Evolutionary conservation across 1,140 invertebrate genomes (phyloP).

Genomic region (Aphelinus certus): DNA sequence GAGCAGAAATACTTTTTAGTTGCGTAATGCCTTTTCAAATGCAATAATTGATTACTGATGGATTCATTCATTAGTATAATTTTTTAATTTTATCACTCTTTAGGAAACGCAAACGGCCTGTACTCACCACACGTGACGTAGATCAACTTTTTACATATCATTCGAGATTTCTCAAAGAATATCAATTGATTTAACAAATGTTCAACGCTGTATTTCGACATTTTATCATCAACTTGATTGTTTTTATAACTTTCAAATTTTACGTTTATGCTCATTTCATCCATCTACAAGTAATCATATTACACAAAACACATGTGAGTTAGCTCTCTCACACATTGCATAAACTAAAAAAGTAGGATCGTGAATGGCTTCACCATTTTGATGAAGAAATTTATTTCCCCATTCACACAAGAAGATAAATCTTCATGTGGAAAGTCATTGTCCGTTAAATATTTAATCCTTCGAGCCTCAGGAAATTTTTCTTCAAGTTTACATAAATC

Average conservation of each 20-base stretch:
- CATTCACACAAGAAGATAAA: conserved; percentile 37
- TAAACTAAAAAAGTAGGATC: too few relatives aligned
- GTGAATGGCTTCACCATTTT: conserved; percentile 37
- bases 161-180: conserved; percentile 35
- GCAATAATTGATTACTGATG: neutral
- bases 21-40: conserved; percentile 40
- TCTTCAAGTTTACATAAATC: conserved; percentile 26
- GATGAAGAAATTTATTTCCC: conserved; percentile 47
- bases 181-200: conserved; percentile 40
- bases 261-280: conserved; percentile 34
- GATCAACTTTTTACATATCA: conserved; percentile 45
- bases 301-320: too few relatives aligned
- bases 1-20: conserved; percentile 44
- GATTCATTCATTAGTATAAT: too few relatives aligned
- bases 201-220: conserved; percentile 45
- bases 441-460: neutral
- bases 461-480: neutral
- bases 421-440: conserved; percentile 37
- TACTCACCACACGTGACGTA: conserved; percentile 47
- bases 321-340: too few relatives aligned
- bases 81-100: too few relatives aligned
- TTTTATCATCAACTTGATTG: conserved; percentile 27
- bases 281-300: conserved; percentile 35
- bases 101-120: too few relatives aligned
- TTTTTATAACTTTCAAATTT: conserved; percentile 24